Base-by-base conservation (phyloP, 2,113 vertebrate genomes). In the Cephalophus harveyi region DNA sequence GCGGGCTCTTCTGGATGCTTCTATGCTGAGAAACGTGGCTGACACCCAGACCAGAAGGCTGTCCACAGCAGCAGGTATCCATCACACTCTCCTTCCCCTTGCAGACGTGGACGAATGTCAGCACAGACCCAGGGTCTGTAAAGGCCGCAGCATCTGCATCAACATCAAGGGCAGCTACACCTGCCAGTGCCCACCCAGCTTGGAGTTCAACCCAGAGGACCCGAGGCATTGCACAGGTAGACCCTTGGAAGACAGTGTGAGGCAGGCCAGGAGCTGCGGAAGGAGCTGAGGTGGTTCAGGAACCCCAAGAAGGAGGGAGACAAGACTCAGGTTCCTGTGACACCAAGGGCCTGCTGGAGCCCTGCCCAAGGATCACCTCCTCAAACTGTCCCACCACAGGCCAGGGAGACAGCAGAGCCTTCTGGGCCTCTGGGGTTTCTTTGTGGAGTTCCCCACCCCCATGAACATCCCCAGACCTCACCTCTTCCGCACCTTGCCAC, bases 61-160 rank as follows among this genome's bases (percentile, higher is more conserved):
- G n/a, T 82, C 64, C 54, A 2, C 1, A 23, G 52, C 52, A 6
- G 19, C 55, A 36, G 67, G 46, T 2, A 0, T 36, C 89, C 79
- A 52, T 14, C 28, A 40, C 4, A 3, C 23, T 30, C 78, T 76
- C 50, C 76, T 78, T 94, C 81, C 84, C 28, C 57, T 74, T 82
- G 52, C 59, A 97, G 96, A 97, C 0, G 14, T 94, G 59, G 85
- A 97, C 1, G 52, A 96, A 52, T 96, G 97, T 52, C 64, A 36
- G 48, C 36, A 16, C 50, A 40, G 54, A 10, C 83, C 12, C 6
- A 6, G 19, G 7, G 2, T 33, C 78, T 97, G 96, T 64, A 89
- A 40, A 57, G 46, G 28, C n/a, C 16, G 0, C 9, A 2, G 27
- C 12, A 4, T 15, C 79, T 94, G 97, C 23, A 7, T 30, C 43